Percentiles rank a stretch among this genome's conserved stretches.
Evolutionary conservation across 2,888 invertebrate genomes (phyloP).

Genomic region (Drosophila picticornis): DNA sequence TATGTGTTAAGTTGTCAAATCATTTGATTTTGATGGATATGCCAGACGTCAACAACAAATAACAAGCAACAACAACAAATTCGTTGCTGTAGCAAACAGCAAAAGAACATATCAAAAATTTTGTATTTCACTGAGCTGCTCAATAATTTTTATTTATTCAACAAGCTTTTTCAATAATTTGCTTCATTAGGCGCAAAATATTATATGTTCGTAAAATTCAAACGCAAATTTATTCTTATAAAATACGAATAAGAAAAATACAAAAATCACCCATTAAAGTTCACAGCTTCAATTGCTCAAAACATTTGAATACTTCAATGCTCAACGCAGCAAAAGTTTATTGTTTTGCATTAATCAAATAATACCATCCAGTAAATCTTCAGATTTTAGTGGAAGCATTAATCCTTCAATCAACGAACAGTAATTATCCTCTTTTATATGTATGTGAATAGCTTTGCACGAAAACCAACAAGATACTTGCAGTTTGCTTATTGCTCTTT

Average conservation of each 20-base stretch:
- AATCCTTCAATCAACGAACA: background rate
- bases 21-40: constrained; percentile 64
- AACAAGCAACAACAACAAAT: background rate
- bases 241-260: background rate
- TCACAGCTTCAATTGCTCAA: fast-evolving
- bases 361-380: background rate
- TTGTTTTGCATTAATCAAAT: background rate
- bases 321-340: background rate
- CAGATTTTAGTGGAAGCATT: background rate
- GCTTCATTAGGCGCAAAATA: background rate
- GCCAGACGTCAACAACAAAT: constrained; percentile 13
- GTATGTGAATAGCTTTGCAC: constrained; percentile 4
- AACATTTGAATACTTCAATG: background rate
- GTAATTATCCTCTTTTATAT: background rate
- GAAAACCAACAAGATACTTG: constrained; percentile 16
- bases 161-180: constrained; percentile 2
- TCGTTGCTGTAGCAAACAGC: background rate
- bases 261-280: background rate
- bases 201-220: background rate
- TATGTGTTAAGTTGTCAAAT: constrained; percentile 41
- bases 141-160: constrained; percentile 8
- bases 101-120: constrained; percentile 14
- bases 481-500: constrained; percentile 11
- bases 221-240: background rate
- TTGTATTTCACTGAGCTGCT: constrained; percentile 10